Base-by-base conservation (phyloP, 1,140 invertebrate species). In the Drosophila nebulosa region DNA sequence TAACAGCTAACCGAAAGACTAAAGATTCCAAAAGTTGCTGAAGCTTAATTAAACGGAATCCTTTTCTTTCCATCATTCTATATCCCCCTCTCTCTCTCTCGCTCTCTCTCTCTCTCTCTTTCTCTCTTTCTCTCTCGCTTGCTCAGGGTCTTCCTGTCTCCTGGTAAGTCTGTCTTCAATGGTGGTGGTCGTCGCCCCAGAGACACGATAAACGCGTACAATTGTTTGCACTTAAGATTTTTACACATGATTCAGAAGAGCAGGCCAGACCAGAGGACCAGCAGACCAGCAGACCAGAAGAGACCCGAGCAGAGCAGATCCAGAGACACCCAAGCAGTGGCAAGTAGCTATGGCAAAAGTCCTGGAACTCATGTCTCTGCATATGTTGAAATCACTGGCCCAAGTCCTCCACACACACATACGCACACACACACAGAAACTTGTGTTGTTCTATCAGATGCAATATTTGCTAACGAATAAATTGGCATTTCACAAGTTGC, bases 181-280 rank as follows among this genome's bases (percentile, higher is more conserved):
- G 88, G 88, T 89, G 88, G 88, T 90, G 88, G 88, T 90, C 81
- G 88, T 89, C 78, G 83, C 85, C 81, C 84, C 72, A 88, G 79
- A 88, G 79, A 81, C 78, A 79, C 81, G 86, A 90, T 86, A 90
- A 90, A 80, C 78, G 89, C 89, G 79, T 89, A 90, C 89, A 90
- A 90, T 90, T 90, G 89, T 90, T 90, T 90, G 89, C 84, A 90
- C 85, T 90, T 90, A 90, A 90, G 89, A 90, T 90, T 90, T 90
- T 90, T 90, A 90, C 89, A 90, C 89, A 90, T 88, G 88, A 90
- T 90, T 90, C 83, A 86, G 81, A 79, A 83, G 83, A 83, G 73
- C 68, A 75, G 73, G 64, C 67, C 81, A 42, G 64, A 51, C 30
- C 57, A 68, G 32, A 62, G 22, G 58, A 62, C 62, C 39, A 66